A percentile compares a stretch with the other conserved stretches of the same genome.
Conservation (phyloP, 1,140 invertebrate species). For the Orius insidiosus region DNA sequence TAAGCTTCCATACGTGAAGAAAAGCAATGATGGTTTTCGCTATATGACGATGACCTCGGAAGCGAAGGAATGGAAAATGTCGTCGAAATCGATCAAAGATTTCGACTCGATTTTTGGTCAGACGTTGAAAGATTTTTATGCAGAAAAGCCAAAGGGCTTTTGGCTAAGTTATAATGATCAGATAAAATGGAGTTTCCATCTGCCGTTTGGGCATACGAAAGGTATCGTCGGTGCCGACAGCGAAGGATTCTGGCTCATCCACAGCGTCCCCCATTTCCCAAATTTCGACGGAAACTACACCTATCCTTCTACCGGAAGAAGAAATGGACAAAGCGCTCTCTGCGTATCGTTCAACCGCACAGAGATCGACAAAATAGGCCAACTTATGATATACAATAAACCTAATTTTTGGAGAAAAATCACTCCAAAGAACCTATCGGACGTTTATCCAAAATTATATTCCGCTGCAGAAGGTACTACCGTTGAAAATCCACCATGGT, state of each 20-base stretch:
- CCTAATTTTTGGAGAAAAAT: conserved; percentile 44
- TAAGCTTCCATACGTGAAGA: too few relatives aligned
- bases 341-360: conserved; percentile 54
- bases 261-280: conserved; percentile 63
- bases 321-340: conserved; percentile 72
- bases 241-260: conserved; percentile 73
- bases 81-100: too few relatives aligned
- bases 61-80: too few relatives aligned
- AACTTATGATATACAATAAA: conserved; percentile 49
- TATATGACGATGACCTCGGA: too few relatives aligned
- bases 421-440: conserved; percentile 32
- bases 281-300: conserved; percentile 30
- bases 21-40: too few relatives aligned
- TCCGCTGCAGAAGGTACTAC: conserved; percentile 40
- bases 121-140: too few relatives aligned
- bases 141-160: too few relatives aligned
- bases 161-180: too few relatives aligned
- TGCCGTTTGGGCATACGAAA: conserved; percentile 13
- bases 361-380: conserved; percentile 50
- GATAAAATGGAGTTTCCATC: too few relatives aligned
- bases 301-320: conserved; percentile 52
- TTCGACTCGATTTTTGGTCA: too few relatives aligned
- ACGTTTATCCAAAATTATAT: conserved; percentile 36
- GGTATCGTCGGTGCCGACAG: conserved; percentile 53
- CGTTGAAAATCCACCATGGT: conserved; percentile 42